phyloP scores from a whole-genome alignment of 2,797 vertebrate species.

The Neomorphus geoffroyi region DNA sequence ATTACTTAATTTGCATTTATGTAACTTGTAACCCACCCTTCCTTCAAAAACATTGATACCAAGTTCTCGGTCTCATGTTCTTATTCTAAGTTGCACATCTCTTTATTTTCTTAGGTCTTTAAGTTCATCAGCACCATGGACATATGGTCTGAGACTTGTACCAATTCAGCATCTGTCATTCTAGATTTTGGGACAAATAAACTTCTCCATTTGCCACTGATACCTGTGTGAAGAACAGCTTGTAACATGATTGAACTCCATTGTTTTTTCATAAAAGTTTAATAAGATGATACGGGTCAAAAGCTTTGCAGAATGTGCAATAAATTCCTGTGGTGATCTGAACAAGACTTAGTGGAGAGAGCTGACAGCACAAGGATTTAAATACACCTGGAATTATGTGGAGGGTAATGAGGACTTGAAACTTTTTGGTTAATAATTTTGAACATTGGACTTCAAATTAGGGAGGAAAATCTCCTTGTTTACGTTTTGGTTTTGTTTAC shows the following conservation, averaged over 20 bases:
- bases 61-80: not conserved
- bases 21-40: not conserved
- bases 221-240: constrained; percentile 54
- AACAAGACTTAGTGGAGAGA: constrained; percentile 47
- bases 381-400: not conserved
- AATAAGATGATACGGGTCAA: constrained; percentile 76
- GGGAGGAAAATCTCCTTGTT: not conserved
- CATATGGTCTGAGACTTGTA: not conserved
- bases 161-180: not conserved
- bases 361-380: constrained; percentile 25
- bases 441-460: not conserved
- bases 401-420: not conserved
- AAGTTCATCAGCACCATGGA: not conserved
- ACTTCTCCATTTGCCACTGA: constrained; percentile 47
- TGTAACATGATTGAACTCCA: constrained; percentile 60
- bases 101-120: constrained; percentile 8
- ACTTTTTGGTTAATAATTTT: not conserved
- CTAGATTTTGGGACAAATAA: constrained; percentile 38
- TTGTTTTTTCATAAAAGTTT: constrained; percentile 81
- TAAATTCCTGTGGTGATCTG: constrained; percentile 62
- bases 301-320: constrained; percentile 74
- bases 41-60: not conserved
- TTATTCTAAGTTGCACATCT: not conserved
- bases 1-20: not conserved
- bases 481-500: not conserved